Evolutionary conservation across 2,888 invertebrate genomes (phyloP), one percentile per base, ranked within the genome.

Genomic region (Adineta ricciae): DNA sequence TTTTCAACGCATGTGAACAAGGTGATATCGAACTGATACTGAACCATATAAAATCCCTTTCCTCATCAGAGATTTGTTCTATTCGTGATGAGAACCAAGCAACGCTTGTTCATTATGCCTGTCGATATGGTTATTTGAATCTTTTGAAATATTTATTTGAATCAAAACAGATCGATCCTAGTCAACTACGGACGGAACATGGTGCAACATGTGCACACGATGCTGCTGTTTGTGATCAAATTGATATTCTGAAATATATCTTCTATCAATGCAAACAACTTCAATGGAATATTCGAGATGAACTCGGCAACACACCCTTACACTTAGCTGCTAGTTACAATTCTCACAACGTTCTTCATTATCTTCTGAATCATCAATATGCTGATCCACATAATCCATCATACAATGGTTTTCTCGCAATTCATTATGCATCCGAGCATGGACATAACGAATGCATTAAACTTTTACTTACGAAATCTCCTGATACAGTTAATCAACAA

Each of bases 211-310:
- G 38, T 78, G 73, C 73, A 41, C 73, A 78, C 41, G 73, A 78
- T 78, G 73, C 73, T 78, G 36, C 73, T 78, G 73, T 78, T 78
- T 78, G 73, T 78, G 73, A 78, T 78, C 73, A 41, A 78, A 21
- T 78, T 38, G 41, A 38, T 38, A n/a, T 21, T 41, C 73, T 78
- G 2, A 24, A 78, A 24, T 78, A 78, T 36, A 36, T 78, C 38
- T 78, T 78, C n/a, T 24, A 78, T 78, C 24, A 78, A 9, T 64
- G 11, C 0, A 14, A 64, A 64, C 27, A 32, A 14, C 11, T 64
- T 64, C 64, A 27, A 14, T 78, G 38, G 73, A 41, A 7, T 78
- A 21, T 78, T 78, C 38, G 41, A 24, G 73, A 78, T 78, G 73
- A 78, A 41, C 36, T 24, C 24, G 73, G 73, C 2, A 41, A 78